Percentiles rank a stretch among this genome's conserved stretches.
Evolutionary conservation across 2,888 invertebrate species (phyloP).

Genomic region (Thymelicus acteon): DNA sequence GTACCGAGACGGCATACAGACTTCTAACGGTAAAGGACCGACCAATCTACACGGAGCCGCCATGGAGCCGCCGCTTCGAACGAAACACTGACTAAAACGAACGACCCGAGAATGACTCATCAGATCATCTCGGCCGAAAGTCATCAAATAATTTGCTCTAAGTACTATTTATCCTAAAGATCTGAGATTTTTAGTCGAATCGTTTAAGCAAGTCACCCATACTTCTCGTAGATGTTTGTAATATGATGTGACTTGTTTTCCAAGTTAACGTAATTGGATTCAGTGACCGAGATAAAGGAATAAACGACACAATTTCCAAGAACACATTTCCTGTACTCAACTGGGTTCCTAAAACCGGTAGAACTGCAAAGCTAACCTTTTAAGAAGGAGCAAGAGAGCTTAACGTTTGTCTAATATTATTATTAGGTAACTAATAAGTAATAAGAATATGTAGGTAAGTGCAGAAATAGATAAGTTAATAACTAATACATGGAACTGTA

Average conservation of each 20-base stretch:
- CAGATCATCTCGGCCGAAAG: conserved; percentile 5
- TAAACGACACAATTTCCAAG: neutral
- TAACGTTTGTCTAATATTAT: neutral
- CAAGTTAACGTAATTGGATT: conserved; percentile 4
- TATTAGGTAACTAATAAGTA: too few relatives aligned
- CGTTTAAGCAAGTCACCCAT: too few relatives aligned
- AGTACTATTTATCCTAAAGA: too few relatives aligned
- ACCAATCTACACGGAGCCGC: conserved; percentile 41
- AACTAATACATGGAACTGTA: too few relatives aligned
- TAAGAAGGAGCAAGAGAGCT: neutral
- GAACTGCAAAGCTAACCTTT: neutral
- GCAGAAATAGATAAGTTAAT: too few relatives aligned
- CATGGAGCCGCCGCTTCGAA: conserved; percentile 37
- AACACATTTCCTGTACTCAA: conserved; percentile 1
- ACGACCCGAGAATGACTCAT: neutral
- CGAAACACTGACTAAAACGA: conserved; percentile 7
- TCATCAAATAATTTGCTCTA: neutral
- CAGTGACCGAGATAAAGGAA: neutral
- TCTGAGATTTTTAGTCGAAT: too few relatives aligned
- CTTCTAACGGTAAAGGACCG: conserved; percentile 70
- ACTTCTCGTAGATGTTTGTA: neutral
- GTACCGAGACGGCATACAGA: conserved; percentile 48
- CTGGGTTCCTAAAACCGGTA: neutral
- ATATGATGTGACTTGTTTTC: conserved; percentile 1
- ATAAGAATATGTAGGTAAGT: too few relatives aligned